A percentile compares a stretch with the other conserved stretches of the same genome.
phyloP scores from a whole-genome alignment of 2,113 vertebrate genomes.

The Nothoprocta perdicaria region DNA sequence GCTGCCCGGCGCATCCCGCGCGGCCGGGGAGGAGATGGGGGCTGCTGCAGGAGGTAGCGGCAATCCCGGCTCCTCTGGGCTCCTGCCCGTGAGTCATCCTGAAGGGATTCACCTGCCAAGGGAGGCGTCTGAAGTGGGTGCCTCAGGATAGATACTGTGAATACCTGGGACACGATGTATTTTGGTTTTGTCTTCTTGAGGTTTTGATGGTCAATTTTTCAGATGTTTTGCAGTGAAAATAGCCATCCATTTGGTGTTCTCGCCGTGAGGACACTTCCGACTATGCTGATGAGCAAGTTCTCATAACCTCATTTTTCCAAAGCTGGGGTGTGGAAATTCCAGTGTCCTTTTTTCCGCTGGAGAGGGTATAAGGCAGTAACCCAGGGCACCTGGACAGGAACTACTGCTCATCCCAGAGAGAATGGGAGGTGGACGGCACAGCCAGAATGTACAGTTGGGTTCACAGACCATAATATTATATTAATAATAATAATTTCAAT shows the following conservation, averaged over 20 bases:
- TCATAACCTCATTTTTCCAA: background rate
- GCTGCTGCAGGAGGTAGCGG: background rate
- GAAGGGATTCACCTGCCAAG: constrained; percentile 36
- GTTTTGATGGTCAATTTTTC: constrained; percentile 1
- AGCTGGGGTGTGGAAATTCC: background rate
- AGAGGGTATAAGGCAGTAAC: background rate
- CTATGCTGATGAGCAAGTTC: rapidly evolving
- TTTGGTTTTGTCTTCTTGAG: background rate
- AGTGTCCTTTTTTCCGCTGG: background rate
- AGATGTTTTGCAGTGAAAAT: background rate
- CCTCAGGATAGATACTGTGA: constrained; percentile 12
- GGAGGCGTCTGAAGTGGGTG: constrained; percentile 17
- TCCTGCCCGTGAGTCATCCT: constrained; percentile 26
- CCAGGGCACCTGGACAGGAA: background rate
- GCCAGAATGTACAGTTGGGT: background rate
- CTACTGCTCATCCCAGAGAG: background rate
- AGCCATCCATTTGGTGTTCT: background rate
- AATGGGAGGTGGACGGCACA: background rate
- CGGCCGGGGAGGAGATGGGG: background rate
- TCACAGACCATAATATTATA: background rate
- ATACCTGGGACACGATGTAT: background rate
- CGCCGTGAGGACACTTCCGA: background rate
- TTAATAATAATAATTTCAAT: too few relatives aligned
- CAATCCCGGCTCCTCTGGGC: background rate
- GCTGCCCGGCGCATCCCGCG: background rate